Conservation (phyloP, 2,888 invertebrate species). For the Orthosia incerta region DNA sequence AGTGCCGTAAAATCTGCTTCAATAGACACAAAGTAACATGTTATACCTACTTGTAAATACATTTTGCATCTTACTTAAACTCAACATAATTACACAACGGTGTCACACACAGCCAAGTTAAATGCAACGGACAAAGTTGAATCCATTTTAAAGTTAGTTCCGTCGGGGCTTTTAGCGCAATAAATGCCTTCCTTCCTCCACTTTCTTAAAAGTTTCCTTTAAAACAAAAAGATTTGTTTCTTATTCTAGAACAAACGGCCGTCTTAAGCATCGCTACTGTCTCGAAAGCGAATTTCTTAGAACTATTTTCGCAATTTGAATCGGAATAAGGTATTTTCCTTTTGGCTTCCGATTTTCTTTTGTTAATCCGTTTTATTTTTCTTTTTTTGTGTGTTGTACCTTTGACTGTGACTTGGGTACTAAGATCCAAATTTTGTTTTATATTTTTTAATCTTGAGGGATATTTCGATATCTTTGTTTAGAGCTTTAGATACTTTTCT, state of each 20-base stretch:
- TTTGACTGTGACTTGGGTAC: constrained; percentile 29
- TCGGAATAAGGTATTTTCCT: constrained; percentile 69
- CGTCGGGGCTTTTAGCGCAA: constrained; percentile 89
- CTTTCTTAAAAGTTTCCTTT: constrained; percentile 90
- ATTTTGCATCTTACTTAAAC: background rate
- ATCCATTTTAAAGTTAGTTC: constrained; percentile 90
- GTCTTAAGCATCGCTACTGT: constrained; percentile 71
- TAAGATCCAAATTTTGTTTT: constrained; percentile 28
- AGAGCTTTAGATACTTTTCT: too few relatives aligned
- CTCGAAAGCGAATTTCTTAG: constrained; percentile 64
- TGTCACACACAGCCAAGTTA: constrained; percentile 78
- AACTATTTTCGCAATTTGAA: constrained; percentile 72
- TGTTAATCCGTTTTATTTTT: constrained; percentile 56
- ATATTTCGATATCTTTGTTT: background rate
- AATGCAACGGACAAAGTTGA: constrained; percentile 90
- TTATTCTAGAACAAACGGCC: constrained; percentile 84
- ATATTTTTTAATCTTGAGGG: constrained; percentile 10
- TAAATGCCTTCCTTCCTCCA: constrained; percentile 90
- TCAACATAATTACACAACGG: constrained; percentile 67
- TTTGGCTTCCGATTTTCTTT: constrained; percentile 66
- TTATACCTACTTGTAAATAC: background rate
- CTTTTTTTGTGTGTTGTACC: constrained; percentile 22
- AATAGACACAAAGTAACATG: background rate
- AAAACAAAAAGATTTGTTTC: constrained; percentile 89
- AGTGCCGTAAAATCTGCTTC: background rate